Evolutionary conservation across 2,888 invertebrate species (phyloP).

Genomic region (Malachius bipustulatus): DNA sequence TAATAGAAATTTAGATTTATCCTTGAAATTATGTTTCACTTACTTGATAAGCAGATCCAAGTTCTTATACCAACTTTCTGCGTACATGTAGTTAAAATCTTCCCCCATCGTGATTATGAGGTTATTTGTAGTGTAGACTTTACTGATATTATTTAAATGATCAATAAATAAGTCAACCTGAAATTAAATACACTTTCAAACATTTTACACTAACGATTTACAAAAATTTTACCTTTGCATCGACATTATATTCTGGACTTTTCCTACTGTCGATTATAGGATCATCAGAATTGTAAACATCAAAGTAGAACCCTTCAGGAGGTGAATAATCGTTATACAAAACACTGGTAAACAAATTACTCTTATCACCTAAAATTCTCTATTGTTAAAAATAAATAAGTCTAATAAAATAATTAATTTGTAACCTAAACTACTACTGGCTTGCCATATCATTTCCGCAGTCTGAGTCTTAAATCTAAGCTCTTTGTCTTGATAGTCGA

Average conservation of each 20-base stretch:
- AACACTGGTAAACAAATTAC: slow-evolving; percentile 72
- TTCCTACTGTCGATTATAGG: slow-evolving; percentile 75
- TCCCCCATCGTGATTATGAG: slow-evolving; percentile 60
- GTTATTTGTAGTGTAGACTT: slow-evolving; percentile 45
- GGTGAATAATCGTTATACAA: slow-evolving; percentile 73
- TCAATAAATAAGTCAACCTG: slow-evolving; percentile 33
- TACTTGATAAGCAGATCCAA: slow-evolving; percentile 63
- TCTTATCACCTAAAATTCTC: slow-evolving; percentile 42
- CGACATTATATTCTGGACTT: slow-evolving; percentile 75
- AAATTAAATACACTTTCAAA: neutral
- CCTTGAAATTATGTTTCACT: slow-evolving; percentile 14
- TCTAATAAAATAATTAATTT: slow-evolving; percentile 2
- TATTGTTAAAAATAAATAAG: neutral
- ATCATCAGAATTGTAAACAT: slow-evolving; percentile 69
- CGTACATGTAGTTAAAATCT: slow-evolving; percentile 58
- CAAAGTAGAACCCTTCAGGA: slow-evolving; percentile 89
- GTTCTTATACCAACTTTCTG: slow-evolving; percentile 51
- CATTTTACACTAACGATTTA: slow-evolving; percentile 5
- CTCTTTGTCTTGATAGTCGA: slow-evolving; percentile 76
- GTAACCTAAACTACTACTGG: slow-evolving; percentile 58
- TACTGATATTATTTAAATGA: slow-evolving; percentile 35
- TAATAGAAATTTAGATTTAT: no score
- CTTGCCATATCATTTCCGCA: slow-evolving; percentile 79
- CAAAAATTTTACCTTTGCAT: slow-evolving; percentile 46
- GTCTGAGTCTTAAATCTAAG: slow-evolving; percentile 45